These are phyloP conservation scores for Caenorhabditis brenneri DNA, from an alignment of 1,140 invertebrate species.

Conservation along the genomic window DNA sequence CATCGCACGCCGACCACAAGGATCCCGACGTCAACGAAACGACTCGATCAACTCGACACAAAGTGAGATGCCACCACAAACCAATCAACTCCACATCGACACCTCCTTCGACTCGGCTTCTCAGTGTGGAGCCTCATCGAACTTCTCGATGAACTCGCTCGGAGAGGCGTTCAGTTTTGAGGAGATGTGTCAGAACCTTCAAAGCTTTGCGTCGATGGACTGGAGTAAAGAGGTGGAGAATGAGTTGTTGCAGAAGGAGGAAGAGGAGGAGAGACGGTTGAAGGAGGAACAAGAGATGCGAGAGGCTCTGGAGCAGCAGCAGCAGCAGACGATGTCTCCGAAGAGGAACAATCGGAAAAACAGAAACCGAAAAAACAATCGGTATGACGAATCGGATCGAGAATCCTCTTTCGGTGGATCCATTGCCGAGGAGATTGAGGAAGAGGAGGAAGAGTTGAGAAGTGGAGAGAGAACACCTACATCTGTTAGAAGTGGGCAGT, in stretches of 20 bases:
- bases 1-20: background rate
- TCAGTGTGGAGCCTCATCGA: background rate
- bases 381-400: background rate
- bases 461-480: constrained; percentile 19
- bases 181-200: constrained; percentile 24
- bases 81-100: background rate
- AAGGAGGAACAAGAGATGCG: background rate
- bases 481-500: background rate
- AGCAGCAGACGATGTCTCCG: background rate
- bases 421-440: background rate
- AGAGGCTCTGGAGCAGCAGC: background rate
- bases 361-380: background rate
- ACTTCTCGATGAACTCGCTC: background rate
- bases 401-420: background rate
- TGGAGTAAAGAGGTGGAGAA: constrained; percentile 40
- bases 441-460: background rate
- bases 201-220: constrained; percentile 21
- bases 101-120: background rate
- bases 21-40: constrained; percentile 39
- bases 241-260: background rate
- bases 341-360: too few species aligned
- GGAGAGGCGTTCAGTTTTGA: constrained; percentile 21
- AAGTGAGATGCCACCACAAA: constrained; percentile 16
- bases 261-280: too few species aligned
- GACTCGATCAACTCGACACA: constrained; percentile 50